A percentile compares a stretch with the other conserved stretches of the same genome.
Evolutionary conservation across 2,888 invertebrate genomes (phyloP).

Genomic region (Hydroisotoma schaefferi): DNA sequence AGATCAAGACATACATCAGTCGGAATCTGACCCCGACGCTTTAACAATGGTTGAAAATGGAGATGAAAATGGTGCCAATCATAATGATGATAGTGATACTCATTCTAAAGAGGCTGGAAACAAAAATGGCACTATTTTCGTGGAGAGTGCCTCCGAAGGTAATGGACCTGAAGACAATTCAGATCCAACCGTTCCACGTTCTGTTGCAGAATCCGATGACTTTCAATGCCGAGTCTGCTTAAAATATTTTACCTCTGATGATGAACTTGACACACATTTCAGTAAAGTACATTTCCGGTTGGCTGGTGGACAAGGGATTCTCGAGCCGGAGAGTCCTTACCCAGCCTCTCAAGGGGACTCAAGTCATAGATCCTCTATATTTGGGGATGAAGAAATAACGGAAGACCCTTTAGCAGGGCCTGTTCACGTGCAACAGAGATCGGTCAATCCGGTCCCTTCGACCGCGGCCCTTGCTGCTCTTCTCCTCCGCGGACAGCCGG

Average conservation of each 20-base stretch:
- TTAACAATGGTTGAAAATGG: too few species aligned
- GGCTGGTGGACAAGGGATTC: conserved; percentile 23
- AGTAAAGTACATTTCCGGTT: conserved; percentile 40
- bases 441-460: background rate
- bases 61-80: background rate
- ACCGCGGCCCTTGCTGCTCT: background rate
- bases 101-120: too few species aligned
- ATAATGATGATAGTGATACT: background rate
- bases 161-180: background rate
- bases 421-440: background rate
- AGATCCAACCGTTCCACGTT: background rate
- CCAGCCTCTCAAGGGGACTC: conserved; percentile 20
- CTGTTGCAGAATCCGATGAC: conserved; percentile 15
- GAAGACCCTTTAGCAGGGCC: conserved; percentile 5
- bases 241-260: conserved; percentile 33
- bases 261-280: conserved; percentile 40
- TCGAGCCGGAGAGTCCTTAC: conserved; percentile 46
- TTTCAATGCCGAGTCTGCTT: conserved; percentile 27
- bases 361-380: conserved; percentile 15
- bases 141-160: too few species aligned
- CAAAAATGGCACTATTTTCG: too few species aligned
- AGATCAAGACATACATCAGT: too few species aligned
- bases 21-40: too few species aligned
- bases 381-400: conserved; percentile 23
- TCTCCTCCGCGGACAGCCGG: too few species aligned